phyloP scores from a whole-genome alignment of 2,888 invertebrate species.

The Gastracanthus pulcherrimus region DNA sequence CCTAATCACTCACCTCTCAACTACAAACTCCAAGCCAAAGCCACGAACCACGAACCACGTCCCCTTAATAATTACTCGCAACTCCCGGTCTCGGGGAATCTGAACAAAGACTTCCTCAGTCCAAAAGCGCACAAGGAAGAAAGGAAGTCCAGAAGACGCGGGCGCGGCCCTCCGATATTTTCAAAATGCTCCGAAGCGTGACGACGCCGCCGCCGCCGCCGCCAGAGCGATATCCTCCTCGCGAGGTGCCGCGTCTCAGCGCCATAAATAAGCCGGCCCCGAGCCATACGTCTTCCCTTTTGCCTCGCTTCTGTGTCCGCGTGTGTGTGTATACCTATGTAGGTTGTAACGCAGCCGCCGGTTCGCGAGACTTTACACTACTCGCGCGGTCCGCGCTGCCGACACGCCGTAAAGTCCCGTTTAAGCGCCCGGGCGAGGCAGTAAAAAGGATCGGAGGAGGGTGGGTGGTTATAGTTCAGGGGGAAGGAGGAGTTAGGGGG shows the following conservation, averaged over 20 bases:
- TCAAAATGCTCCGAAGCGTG: conserved; percentile 28
- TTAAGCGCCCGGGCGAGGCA: neutral
- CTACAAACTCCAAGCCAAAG: too few species aligned
- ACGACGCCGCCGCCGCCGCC: conserved; percentile 4
- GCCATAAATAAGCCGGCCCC: conserved; percentile 40
- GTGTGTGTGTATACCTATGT: too few species aligned
- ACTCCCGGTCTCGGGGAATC: too few species aligned
- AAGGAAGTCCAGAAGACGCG: neutral
- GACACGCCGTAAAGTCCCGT: conserved; percentile 23
- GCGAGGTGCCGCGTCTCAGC: neutral
- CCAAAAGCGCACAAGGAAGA: too few species aligned
- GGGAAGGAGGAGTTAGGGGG: conserved; percentile 13
- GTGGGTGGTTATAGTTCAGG: too few species aligned
- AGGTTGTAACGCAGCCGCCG: neutral
- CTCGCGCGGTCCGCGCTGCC: neutral
- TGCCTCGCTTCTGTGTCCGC: too few species aligned
- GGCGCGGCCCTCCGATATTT: conserved; percentile 20
- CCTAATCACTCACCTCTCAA: too few species aligned
- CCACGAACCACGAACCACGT: too few species aligned
- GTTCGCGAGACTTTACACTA: neutral
- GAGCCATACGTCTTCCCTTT: conserved; percentile 24
- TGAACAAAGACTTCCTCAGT: neutral
- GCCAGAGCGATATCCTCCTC: neutral
- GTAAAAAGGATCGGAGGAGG: neutral
- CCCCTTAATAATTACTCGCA: too few species aligned